Evolutionary conservation across 2,797 vertebrate species (phyloP), one percentile per base, ranked within the genome.

Genomic region (Enteromius trimaculatus): DNA sequence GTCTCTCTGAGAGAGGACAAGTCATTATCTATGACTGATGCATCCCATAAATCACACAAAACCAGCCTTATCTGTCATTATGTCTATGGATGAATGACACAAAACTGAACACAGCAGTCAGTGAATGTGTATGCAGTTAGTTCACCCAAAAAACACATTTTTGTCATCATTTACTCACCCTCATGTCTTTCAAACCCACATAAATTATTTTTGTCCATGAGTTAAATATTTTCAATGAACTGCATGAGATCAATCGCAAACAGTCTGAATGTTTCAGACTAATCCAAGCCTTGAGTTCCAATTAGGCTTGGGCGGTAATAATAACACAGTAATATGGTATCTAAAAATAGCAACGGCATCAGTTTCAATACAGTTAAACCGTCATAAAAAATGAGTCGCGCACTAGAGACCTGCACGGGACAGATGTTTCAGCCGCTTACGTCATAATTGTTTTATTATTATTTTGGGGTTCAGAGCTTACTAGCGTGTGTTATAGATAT

Each of bases 11-110:
- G 51, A 39, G 31, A 75, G 49, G 31, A 58, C 51, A 75, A 58
- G 77, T 68, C 47, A 79, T 60, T 62, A 72, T 81, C 68, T 62
- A 11, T 62, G 51, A 80, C 37, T 31, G 79, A 80, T 44, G 23
- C 66, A 58, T 23, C 23, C 3, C 79, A 80, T 80, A 44, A 58
- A 80, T 80, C 66, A 70, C 65, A 14, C 51, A 39, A 53, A 39
- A 49, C 16, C 29, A 80, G 42, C 34, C 49, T 70, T 70, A 80
- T 70, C 5, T 70, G 16, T 29, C 78, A 70, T 42, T 14, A 37
- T 16, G 66, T 44, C 23, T n/a, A 42, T 69, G 16, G 47, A 68
- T 55, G 10, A 68, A 55, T 26, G 10, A 34, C 51, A 55, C 29
- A 55, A 75, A 31, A 65, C 3, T 44, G 16, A 47, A 55, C 19